Percentiles rank a stretch among this genome's conserved stretches.
These are phyloP conservation scores for Trididemnum clinides DNA, from an alignment of 23 tunicate genomes.

Conservation along the genomic window DNA sequence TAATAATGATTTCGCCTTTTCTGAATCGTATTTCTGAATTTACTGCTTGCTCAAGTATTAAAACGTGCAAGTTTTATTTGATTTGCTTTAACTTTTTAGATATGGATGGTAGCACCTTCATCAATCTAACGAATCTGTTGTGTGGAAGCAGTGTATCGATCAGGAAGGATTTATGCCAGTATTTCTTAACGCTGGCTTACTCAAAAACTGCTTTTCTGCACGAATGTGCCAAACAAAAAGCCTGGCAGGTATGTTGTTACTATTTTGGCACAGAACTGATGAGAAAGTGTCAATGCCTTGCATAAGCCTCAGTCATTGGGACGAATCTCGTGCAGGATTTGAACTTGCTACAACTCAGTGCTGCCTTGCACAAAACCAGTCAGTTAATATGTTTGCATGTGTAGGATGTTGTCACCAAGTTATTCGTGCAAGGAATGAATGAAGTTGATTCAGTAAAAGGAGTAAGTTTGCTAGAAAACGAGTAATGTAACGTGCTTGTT, in stretches of 20 bases:
- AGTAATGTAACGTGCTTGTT: too few species aligned
- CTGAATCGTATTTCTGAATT: too few species aligned
- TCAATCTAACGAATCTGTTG: conserved; percentile 41
- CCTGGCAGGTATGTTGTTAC: conserved; percentile 81
- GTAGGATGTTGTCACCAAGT: background rate
- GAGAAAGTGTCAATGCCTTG: too few species aligned
- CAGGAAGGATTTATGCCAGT: conserved; percentile 46
- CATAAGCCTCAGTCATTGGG: too few species aligned
- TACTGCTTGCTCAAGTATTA: too few species aligned
- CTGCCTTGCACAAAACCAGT: background rate
- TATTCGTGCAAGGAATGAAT: background rate
- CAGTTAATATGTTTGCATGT: background rate
- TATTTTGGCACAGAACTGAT: too few species aligned
- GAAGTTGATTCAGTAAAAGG: background rate
- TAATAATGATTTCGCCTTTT: too few species aligned
- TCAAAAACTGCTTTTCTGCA: conserved; percentile 58
- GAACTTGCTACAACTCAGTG: background rate
- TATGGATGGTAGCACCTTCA: conserved; percentile 56
- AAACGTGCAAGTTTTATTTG: too few species aligned
- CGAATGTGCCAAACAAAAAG: conserved; percentile 65
- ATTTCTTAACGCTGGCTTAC: conserved; percentile 56
- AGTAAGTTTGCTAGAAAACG: too few species aligned
- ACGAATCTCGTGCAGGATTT: too few species aligned
- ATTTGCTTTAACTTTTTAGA: conserved; percentile 47
- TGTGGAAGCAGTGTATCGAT: background rate